Conservation (phyloP, 2,113 vertebrate species). For the Phrynosoma platyrhinos region DNA sequence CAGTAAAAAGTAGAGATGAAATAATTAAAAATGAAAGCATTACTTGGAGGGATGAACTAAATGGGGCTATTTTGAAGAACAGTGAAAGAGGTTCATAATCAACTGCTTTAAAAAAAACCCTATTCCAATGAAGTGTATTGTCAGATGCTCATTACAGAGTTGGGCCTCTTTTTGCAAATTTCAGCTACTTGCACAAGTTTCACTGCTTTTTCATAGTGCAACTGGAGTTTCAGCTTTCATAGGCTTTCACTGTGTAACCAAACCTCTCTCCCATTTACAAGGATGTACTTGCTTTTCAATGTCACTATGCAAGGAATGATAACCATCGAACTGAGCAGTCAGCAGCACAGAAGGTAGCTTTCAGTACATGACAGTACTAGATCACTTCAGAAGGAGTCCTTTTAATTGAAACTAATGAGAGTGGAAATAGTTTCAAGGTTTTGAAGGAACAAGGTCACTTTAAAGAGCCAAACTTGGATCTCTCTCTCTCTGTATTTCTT, state of each 20-base stretch:
- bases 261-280: conserved; percentile 7
- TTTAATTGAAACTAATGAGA: conserved; percentile 21
- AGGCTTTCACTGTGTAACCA: neutral
- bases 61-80: neutral
- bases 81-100: neutral
- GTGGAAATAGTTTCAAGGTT: conserved; percentile 18
- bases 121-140: neutral
- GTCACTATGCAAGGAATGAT: conserved; percentile 9
- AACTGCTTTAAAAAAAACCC: neutral
- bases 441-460: conserved; percentile 3
- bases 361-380: conserved; percentile 10
- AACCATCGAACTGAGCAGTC: conserved; percentile 17
- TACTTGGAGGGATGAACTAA: neutral
- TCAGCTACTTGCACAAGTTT: neutral
- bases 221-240: neutral
- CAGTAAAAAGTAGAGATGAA: neutral
- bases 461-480: neutral
- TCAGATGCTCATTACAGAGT: neutral
- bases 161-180: neutral
- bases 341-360: conserved; percentile 13
- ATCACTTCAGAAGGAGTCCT: conserved; percentile 10
- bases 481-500: neutral
- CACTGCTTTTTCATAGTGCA: neutral
- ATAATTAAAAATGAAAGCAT: too few species aligned
- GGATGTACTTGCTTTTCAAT: conserved; percentile 1